Percentiles rank a stretch among this genome's conserved stretches.
These are phyloP conservation scores for Achatina immaculata DNA, from an alignment of 1,140 invertebrate genomes.

Conservation along the genomic window DNA sequence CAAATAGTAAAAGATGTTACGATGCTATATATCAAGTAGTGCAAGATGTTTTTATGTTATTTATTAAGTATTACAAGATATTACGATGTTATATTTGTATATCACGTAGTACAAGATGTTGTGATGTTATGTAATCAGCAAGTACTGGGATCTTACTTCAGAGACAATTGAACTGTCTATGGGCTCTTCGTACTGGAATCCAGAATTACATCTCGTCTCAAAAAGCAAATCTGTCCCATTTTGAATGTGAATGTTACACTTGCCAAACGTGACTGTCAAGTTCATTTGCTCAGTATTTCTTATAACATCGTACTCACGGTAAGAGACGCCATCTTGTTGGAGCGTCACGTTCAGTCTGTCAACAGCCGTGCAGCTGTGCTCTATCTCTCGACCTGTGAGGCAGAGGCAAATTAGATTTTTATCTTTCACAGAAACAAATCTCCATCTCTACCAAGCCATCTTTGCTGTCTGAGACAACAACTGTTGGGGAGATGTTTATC, in stretches of 20 bases:
- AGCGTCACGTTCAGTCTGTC: background rate
- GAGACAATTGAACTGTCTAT: constrained; percentile 28
- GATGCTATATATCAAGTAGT: background rate
- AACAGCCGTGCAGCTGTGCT: background rate
- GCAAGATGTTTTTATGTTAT: background rate
- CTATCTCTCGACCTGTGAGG: background rate
- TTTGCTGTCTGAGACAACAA: background rate
- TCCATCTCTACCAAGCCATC: background rate
- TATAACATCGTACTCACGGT: background rate
- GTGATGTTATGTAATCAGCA: background rate
- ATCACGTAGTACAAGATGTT: background rate
- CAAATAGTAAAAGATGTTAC: background rate
- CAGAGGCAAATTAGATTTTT: background rate
- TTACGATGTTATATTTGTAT: background rate
- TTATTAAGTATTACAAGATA: background rate
- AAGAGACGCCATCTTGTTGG: background rate
- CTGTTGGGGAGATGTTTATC: background rate
- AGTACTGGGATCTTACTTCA: constrained; percentile 23
- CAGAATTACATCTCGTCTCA: background rate
- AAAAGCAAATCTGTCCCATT: background rate
- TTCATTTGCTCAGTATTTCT: background rate
- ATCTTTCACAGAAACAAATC: background rate
- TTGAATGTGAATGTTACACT: background rate
- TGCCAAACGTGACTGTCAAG: background rate
- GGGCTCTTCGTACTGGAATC: constrained; percentile 12